phyloP scores from a whole-genome alignment of 2,888 invertebrate species.

The Sesia apiformis region DNA sequence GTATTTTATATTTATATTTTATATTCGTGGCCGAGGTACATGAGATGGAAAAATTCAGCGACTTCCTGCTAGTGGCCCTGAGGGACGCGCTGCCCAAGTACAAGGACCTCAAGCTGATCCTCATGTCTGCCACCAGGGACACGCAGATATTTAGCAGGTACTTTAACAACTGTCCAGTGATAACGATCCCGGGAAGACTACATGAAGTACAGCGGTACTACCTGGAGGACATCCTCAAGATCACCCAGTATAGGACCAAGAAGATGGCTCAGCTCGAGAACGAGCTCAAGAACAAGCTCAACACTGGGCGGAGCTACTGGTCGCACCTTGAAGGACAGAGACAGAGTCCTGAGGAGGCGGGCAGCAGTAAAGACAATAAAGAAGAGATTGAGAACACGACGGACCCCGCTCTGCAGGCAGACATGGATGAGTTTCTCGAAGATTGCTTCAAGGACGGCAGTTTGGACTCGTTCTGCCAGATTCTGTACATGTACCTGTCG shows the following conservation, averaged over 20 bases:
- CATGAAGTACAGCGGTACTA: constrained; percentile 84
- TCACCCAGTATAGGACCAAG: constrained; percentile 71
- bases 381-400: constrained; percentile 34
- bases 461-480: constrained; percentile 80
- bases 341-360: constrained; percentile 21
- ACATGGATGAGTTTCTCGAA: constrained; percentile 80
- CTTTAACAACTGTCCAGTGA: too few species aligned
- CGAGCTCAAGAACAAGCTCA: constrained; percentile 40
- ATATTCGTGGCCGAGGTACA: constrained; percentile 96
- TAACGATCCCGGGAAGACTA: constrained; percentile 83
- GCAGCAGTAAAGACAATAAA: constrained; percentile 21
- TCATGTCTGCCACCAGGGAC: constrained; percentile 97
- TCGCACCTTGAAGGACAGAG: constrained; percentile 54
- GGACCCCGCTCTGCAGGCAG: constrained; percentile 61
- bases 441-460: constrained; percentile 76
- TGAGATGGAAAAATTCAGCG: constrained; percentile 93
- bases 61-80: constrained; percentile 91
- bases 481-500: constrained; percentile 84
- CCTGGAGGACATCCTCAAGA: constrained; percentile 85
- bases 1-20: too few species aligned
- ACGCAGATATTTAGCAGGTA: constrained; percentile 82
- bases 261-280: constrained; percentile 58
- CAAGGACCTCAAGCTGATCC: constrained; percentile 84
- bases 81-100: constrained; percentile 82
- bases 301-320: constrained; percentile 52